Base-by-base conservation (phyloP, 2,113 vertebrate species). In the Burhinus bistriatus region DNA sequence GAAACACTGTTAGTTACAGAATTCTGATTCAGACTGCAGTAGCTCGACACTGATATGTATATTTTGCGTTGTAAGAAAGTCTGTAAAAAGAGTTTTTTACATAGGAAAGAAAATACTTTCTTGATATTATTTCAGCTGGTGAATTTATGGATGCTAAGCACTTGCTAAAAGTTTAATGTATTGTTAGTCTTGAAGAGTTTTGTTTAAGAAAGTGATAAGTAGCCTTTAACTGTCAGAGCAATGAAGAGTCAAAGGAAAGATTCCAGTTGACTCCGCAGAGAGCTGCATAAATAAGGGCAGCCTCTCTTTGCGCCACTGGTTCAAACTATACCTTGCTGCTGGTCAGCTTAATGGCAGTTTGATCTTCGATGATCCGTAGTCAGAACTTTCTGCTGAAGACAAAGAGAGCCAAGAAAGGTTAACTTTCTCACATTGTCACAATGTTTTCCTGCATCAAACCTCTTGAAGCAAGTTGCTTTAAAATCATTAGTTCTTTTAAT, bases 121-220 rank as follows among this genome's bases (percentile, higher is more conserved):
- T 79, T 12, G 11, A 23, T 91, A 88, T 85, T 96, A 75, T 93
- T 97, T 97, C 83, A 96, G 76, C 59, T 87, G 65, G 58, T 90
- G 79, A 75, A 91, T 87, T 96, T 95, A 83, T 96, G 80, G 51
- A 75, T 91, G 70, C 52, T 93, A 87, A 94, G 64, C 32, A 86
- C 66, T 93, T 91, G 47, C 27, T 87, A 44, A 76, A 96, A 13
- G n/a, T 19, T 49, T 58, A 44, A 57, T 34, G 15, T 42, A 10
- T 76, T 90, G 59, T 82, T 91, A 90, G 11, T 45, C 40, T 58
- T 61, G 9, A 82, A 83, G 59, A 49, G 26, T 82, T 96, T 95
- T 95, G 17, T 86, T 40, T 68, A 77, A 94, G 84, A 91, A 94
- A 97, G 68, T 84, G 58, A 2, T 25, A 95, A 93, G 62, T 89